Base-by-base conservation (phyloP, 2,113 vertebrate genomes). In the Synchiropus splendidus region DNA sequence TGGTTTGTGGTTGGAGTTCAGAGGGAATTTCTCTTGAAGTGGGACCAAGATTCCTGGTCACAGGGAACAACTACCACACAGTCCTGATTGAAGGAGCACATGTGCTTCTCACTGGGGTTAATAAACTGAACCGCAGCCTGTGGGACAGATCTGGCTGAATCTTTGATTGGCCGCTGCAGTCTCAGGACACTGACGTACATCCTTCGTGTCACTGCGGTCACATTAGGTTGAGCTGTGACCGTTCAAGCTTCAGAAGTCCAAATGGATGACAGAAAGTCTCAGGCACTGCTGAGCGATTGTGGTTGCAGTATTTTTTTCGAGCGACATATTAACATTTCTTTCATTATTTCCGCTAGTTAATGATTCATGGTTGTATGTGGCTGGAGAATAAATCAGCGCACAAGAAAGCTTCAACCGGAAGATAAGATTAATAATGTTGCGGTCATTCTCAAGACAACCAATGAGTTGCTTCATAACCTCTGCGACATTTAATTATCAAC, bases 171-270 rank as follows among this genome's bases (percentile, higher is more conserved):
- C 38, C 43, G 11, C 42, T 14, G 6, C 18, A 54, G 45, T 67
- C 42, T 47, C 35, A n/a, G 63, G 62, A 70, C 51, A 51, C 51
- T 74, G 70, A 70, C 42, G 14, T 55, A 71, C 46, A 47, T 64
- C 56, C 48, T 54, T 16, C 68, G 58, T 73, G 64, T 75, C 74
- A 67, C 67, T 67, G 64, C 34, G 53, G 70, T 70, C 64, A 45
- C 57, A 57, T 66, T 51, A 62, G 38, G 42, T 36, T 57, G 59
- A 34, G 42, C 61, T 50, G 18, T 6, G 45, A 40, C 50, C 58
- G 2, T 3, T 40, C 27, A 50, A 48, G 43, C 42, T 61, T 46
- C 21, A 47, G 51, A 35, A 49, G 61, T 34, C 58, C 56, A 33
- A 60, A 49, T 44, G 55, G 60, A 56, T 43, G 37, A 21, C 41